These are phyloP conservation scores for Vidua chalybeata DNA, from an alignment of 2,113 vertebrate species.

Conservation along the genomic window DNA sequence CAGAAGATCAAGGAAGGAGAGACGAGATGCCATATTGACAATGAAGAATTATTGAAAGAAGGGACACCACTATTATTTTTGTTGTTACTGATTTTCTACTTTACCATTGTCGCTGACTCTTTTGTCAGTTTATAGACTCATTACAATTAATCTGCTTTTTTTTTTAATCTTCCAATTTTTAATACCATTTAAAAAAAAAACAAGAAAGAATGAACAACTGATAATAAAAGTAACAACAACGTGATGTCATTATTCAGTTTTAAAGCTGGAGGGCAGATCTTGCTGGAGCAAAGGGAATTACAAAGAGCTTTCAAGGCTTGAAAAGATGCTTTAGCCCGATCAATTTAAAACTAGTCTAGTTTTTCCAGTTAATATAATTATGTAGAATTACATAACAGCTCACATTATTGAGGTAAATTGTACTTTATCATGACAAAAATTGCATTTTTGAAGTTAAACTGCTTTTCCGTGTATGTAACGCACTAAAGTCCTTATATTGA, in stretches of 20 bases:
- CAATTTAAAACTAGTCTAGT: slow-evolving; percentile 75
- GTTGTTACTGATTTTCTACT: not conserved
- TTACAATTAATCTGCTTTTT: slow-evolving; percentile 67
- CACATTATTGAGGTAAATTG: slow-evolving; percentile 78
- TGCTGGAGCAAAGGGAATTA: slow-evolving; percentile 73
- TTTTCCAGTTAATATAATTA: slow-evolving; percentile 83
- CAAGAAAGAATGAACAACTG: slow-evolving; percentile 48
- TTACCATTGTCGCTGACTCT: not conserved
- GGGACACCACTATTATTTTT: slow-evolving; percentile 20
- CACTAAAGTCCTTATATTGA: slow-evolving; percentile 49
- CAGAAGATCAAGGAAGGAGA: not conserved
- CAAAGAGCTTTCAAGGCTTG: slow-evolving; percentile 71
- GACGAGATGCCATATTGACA: slow-evolving; percentile 52
- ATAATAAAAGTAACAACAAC: slow-evolving; percentile 56
- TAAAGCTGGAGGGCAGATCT: slow-evolving; percentile 75
- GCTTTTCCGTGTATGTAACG: slow-evolving; percentile 56
- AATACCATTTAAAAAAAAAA: slow-evolving; percentile 36
- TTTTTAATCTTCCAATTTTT: slow-evolving; percentile 59
- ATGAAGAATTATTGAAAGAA: slow-evolving; percentile 1
- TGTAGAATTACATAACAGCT: slow-evolving; percentile 78
- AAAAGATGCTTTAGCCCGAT: slow-evolving; percentile 74
- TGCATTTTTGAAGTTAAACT: slow-evolving; percentile 71
- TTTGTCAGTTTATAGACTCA: slow-evolving; percentile 61
- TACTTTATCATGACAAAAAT: slow-evolving; percentile 74
- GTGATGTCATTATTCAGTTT: slow-evolving; percentile 64